Percentiles rank a stretch among this genome's conserved stretches.
Evolutionary conservation across 2,113 vertebrate genomes (phyloP).

Genomic region (Hystrix brachyura): DNA sequence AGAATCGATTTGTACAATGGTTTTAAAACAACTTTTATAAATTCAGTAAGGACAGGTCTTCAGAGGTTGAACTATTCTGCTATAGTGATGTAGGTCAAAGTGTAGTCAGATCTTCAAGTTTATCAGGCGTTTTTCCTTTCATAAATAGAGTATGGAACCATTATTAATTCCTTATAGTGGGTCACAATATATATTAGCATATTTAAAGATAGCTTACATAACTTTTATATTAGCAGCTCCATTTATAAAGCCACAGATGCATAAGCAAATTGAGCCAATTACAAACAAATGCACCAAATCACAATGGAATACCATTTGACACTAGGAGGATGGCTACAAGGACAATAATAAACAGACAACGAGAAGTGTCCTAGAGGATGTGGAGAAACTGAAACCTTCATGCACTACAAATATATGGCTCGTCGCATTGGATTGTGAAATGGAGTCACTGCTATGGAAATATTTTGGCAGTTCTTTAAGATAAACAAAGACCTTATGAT

Average conservation of each 20-base stretch:
- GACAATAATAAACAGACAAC: neutral
- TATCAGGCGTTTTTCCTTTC: neutral
- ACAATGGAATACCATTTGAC: neutral
- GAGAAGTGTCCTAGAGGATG: neutral
- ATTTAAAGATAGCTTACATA: neutral
- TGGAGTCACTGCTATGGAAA: neutral
- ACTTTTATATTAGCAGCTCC: neutral
- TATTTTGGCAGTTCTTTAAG: neutral
- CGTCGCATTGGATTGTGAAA: neutral
- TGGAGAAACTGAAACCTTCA: neutral
- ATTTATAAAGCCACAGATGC: neutral
- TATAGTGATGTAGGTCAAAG: neutral
- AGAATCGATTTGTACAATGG: neutral
- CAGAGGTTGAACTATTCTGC: neutral
- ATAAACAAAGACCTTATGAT: neutral
- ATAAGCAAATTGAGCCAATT: neutral
- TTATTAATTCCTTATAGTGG: neutral
- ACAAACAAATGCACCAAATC: neutral
- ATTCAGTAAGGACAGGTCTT: neutral
- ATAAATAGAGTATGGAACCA: slow-evolving; percentile 16
- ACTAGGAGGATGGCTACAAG: neutral
- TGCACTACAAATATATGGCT: neutral
- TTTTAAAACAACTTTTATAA: slow-evolving; percentile 27
- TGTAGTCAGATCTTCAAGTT: neutral
- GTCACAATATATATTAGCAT: neutral